A percentile compares a stretch with the other conserved stretches of the same genome.
Evolutionary conservation across 30 jellyfish, hydroid and myxozoan genomes (phyloP).

Genomic region (Cassiopea andromeda): DNA sequence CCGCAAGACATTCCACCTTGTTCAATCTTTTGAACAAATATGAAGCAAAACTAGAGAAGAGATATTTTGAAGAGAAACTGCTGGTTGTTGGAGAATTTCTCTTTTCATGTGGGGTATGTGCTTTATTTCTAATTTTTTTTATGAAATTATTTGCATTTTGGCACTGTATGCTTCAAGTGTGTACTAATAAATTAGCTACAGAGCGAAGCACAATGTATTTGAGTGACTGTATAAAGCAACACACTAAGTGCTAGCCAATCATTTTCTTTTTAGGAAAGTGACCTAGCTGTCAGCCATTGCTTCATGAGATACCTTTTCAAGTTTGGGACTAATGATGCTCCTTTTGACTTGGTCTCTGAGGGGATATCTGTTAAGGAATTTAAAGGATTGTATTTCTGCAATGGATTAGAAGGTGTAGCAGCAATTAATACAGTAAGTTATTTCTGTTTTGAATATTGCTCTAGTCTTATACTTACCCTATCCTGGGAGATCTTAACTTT

Average conservation of each 20-base stretch:
- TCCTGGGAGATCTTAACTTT: too few relatives aligned
- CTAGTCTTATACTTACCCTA: neutral
- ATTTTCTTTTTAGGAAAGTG: constrained; percentile 5
- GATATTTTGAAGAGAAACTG: constrained; percentile 50
- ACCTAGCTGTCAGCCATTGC: constrained; percentile 57
- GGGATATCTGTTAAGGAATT: constrained; percentile 29
- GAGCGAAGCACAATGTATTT: neutral
- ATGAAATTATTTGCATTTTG: neutral
- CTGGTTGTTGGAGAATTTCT: constrained; percentile 66
- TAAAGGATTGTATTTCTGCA: constrained; percentile 32
- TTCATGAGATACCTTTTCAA: constrained; percentile 36
- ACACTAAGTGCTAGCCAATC: neutral
- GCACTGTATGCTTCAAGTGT: neutral
- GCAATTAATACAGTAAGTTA: constrained; percentile 50
- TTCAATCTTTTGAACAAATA: constrained; percentile 67
- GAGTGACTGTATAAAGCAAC: neutral
- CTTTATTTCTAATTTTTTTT: neutral
- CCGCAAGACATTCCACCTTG: constrained; percentile 31
- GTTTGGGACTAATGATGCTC: constrained; percentile 46
- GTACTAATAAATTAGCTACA: neutral
- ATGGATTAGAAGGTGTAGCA: constrained; percentile 5
- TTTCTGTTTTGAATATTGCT: neutral
- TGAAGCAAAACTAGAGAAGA: constrained; percentile 55
- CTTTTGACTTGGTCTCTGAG: constrained; percentile 12
- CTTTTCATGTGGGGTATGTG: constrained; percentile 56